Conservation (phyloP, 2,888 invertebrate species). For the Dasypolia templi region DNA sequence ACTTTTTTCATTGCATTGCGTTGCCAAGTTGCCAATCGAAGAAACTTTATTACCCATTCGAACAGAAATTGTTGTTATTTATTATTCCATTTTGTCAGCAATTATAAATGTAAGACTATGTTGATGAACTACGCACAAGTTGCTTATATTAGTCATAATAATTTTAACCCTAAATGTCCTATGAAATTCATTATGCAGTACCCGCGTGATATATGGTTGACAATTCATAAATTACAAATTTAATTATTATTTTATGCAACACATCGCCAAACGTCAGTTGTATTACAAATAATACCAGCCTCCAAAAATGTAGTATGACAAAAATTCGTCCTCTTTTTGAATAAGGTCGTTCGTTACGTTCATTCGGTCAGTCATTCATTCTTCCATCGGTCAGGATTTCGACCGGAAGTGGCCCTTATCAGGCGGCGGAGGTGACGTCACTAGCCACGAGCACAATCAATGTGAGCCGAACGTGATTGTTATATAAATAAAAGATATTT, state of each 20-base stretch:
- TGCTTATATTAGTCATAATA: conserved; percentile 56
- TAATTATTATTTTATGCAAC: conserved; percentile 65
- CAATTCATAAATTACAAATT: conserved; percentile 66
- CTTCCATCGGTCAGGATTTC: conserved; percentile 79
- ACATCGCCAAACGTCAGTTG: conserved; percentile 42
- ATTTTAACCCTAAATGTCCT: conserved; percentile 61
- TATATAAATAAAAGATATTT: conserved; percentile 84
- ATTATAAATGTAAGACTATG: conserved; percentile 35
- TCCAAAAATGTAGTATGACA: conserved; percentile 49
- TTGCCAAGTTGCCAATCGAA: neutral
- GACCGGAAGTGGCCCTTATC: conserved; percentile 89
- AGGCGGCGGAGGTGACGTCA: conserved; percentile 88
- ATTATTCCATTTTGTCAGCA: conserved; percentile 55
- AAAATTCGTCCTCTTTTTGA: conserved; percentile 67
- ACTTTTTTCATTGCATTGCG: neutral
- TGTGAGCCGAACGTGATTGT: conserved; percentile 86
- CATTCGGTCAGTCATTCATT: conserved; percentile 75
- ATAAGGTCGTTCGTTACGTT: conserved; percentile 75
- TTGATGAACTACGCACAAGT: conserved; percentile 40
- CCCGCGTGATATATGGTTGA: conserved; percentile 51
- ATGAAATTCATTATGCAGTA: conserved; percentile 57
- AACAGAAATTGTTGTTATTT: conserved; percentile 11
- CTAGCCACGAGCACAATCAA: conserved; percentile 78
- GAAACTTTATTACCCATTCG: conserved; percentile 9
- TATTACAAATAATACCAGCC: conserved; percentile 48